Evolutionary conservation across 2,113 vertebrate species (phyloP).

Genomic region (Oryzias woworae): DNA sequence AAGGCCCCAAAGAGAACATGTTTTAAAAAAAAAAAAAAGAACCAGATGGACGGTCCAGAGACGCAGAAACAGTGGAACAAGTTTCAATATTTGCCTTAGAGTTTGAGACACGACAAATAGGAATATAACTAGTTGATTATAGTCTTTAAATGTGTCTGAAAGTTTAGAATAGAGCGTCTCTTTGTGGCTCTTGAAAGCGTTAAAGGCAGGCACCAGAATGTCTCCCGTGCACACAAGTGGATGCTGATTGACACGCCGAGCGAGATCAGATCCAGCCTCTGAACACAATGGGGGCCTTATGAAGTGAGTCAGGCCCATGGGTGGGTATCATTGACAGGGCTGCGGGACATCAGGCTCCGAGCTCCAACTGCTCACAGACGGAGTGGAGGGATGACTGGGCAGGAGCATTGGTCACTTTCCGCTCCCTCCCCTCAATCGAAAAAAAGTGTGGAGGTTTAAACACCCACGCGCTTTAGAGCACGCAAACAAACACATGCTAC

Average conservation of each 20-base stretch:
- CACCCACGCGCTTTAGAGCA: conserved; percentile 13
- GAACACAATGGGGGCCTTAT: conserved; percentile 77
- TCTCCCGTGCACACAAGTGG: conserved; percentile 76
- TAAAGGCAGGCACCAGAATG: conserved; percentile 72
- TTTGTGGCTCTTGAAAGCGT: conserved; percentile 63
- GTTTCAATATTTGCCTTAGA: conserved; percentile 11
- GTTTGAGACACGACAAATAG: conserved; percentile 25
- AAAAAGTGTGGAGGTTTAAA: conserved; percentile 37
- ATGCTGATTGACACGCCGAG: conserved; percentile 71
- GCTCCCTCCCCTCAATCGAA: conserved; percentile 1
- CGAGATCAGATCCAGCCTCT: conserved; percentile 71
- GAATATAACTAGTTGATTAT: not conserved
- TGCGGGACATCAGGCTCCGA: conserved; percentile 60
- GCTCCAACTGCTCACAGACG: conserved; percentile 26
- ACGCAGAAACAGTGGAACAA: too few species aligned
- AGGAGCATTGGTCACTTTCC: conserved; percentile 47
- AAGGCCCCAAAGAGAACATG: too few species aligned
- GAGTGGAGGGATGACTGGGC: conserved; percentile 34
- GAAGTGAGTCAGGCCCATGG: conserved; percentile 69
- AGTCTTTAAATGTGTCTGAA: too few species aligned
- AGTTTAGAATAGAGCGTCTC: conserved; percentile 63
- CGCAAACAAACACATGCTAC: conserved; percentile 29
- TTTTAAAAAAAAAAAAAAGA: too few species aligned
- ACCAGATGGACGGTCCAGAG: too few species aligned
- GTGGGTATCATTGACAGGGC: conserved; percentile 67